Percentiles rank a stretch among this genome's conserved stretches.
phyloP scores from a whole-genome alignment of 2,113 vertebrate genomes.

The Sapayoa aenigma region DNA sequence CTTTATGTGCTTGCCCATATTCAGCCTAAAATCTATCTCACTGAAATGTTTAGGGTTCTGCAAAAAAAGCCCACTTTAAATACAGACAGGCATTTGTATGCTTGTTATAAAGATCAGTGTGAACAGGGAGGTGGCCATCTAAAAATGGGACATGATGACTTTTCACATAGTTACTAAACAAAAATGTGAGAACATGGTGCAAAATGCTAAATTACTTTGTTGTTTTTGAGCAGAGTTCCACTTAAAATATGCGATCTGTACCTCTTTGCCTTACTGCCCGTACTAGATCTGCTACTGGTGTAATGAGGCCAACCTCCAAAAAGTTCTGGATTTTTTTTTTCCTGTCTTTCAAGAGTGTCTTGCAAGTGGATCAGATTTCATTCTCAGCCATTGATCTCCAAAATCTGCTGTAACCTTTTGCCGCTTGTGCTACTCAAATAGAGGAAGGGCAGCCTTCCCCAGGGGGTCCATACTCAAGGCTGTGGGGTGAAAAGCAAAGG shows the following conservation, averaged over 20 bases:
- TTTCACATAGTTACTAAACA: background rate
- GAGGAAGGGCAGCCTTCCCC: background rate
- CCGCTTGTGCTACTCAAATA: background rate
- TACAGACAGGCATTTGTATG: background rate
- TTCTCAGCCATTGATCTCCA: background rate
- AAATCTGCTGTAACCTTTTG: background rate
- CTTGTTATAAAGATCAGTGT: background rate
- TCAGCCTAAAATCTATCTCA: background rate
- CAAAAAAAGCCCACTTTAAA: background rate
- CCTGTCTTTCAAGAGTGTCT: background rate
- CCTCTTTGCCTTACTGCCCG: background rate
- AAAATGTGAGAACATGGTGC: constrained; percentile 4
- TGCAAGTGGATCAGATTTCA: background rate
- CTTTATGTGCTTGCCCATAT: background rate
- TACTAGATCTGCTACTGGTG: background rate
- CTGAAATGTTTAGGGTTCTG: background rate
- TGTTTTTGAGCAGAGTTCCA: background rate
- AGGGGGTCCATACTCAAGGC: background rate
- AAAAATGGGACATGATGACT: constrained; percentile 37
- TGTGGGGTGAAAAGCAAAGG: background rate
- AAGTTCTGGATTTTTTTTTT: background rate
- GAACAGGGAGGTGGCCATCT: constrained; percentile 27
- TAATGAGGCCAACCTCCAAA: background rate
- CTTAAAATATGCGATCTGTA: background rate
- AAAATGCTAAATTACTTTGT: background rate